A percentile compares a stretch with the other conserved stretches of the same genome.
Conservation (phyloP, 2,888 invertebrate species). For the Eulithis testata region DNA sequence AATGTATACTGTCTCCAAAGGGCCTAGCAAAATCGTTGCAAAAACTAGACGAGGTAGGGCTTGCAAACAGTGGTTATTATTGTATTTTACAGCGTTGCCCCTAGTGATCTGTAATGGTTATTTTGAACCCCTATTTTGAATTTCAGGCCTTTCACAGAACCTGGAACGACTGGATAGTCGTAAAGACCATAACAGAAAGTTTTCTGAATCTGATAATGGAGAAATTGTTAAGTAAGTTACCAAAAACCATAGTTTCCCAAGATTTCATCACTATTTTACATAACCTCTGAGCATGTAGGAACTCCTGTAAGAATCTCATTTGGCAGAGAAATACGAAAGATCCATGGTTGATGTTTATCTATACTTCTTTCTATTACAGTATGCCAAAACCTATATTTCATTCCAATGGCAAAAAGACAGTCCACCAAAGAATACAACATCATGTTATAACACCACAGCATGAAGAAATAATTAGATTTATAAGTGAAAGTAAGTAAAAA, state of each 20-base stretch:
- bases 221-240: conserved; percentile 86
- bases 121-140: conserved; percentile 54
- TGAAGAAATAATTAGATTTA: conserved; percentile 93
- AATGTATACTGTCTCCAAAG: conserved; percentile 95
- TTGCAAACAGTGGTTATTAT: conserved; percentile 9
- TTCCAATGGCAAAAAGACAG: conserved; percentile 86
- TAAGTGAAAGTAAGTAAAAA: conserved; percentile 91
- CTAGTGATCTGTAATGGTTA: conserved; percentile 44
- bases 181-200: conserved; percentile 88
- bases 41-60: conserved; percentile 91
- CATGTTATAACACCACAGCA: conserved; percentile 90
- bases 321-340: background rate
- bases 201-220: conserved; percentile 87
- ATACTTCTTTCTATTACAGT: conserved; percentile 75
- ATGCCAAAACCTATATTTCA: conserved; percentile 93
- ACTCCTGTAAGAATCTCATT: background rate
- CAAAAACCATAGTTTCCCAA: conserved; percentile 43
- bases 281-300: conserved; percentile 63
- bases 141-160: conserved; percentile 91
- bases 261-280: conserved; percentile 80
- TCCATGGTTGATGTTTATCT: background rate
- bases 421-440: conserved; percentile 85
- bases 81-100: conserved; percentile 6
- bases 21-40: conserved; percentile 94
- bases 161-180: conserved; percentile 91